Evolutionary conservation across 92 coral and sea anemone species (phyloP), one percentile per base, ranked within the genome.

Genomic region (Porites divaricata): DNA sequence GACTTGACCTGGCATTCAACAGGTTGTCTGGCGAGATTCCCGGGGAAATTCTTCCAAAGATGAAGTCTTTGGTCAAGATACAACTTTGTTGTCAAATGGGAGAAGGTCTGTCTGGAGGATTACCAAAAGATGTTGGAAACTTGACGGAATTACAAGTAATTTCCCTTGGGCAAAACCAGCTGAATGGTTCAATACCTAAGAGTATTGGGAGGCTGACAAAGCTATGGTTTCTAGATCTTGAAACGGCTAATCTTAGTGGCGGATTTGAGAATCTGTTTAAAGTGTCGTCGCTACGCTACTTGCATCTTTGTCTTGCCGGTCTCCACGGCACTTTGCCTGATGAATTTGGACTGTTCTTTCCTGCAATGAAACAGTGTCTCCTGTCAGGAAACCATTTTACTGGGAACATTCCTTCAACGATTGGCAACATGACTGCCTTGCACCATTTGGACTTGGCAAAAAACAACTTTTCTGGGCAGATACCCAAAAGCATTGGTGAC

Each of bases 151-250:
- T 93, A 63, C 95, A 91, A 76, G 91, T 93, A 53, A 77, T 93
- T 12, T 89, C 95, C 70, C 84, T 93, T 54, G 97, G 95, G 16
- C 90, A 84, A 70, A 93, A 86, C 78, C 49, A 25, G 8, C 57
- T 93, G 1, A 62, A 49, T 26, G 97, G 97, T 25, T 70, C 80
- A 22, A 89, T 93, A 15, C 97, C 97, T 65, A 61, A 56, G 57
- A 89, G 95, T 63, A 93, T 93, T 41, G 81, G 90, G 9, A 83
- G 81, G 23, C 76, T 93, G 56, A 78, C 73, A 58, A 91, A 93
- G 73, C 82, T 93, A 20, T 83, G 89, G 93, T 91, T 93, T 77
- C 74, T 93, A 75, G 97, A 91, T 72, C 83, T 91, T 23, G 93
- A 93, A 82, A 86, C 88, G 48, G 86, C 87, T 24, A 56, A 59